phyloP scores from a whole-genome alignment of 2,888 invertebrate species.

The Eucriotettix oculatus region DNA sequence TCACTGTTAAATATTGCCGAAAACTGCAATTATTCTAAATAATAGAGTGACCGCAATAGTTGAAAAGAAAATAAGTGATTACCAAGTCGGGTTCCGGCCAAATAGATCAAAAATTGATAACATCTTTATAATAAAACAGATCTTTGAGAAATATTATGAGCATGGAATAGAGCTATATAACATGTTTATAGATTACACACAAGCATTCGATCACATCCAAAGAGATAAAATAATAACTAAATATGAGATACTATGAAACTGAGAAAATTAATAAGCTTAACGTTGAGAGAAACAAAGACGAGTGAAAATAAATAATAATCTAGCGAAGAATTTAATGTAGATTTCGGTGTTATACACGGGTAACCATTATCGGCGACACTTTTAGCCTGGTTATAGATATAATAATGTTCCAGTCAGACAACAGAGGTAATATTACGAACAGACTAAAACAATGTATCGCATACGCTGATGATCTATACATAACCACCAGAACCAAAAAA shows the following conservation, averaged over 20 bases:
- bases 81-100: too few relatives aligned
- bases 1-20: background rate
- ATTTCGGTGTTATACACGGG: background rate
- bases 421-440: background rate
- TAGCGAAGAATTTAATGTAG: background rate
- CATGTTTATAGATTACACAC: too few relatives aligned
- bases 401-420: background rate
- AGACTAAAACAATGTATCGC: background rate
- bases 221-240: background rate
- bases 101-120: too few relatives aligned
- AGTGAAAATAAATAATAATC: background rate
- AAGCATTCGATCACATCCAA: too few relatives aligned
- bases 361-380: background rate
- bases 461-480: background rate
- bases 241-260: background rate
- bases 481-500: background rate
- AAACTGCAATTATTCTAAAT: too few relatives aligned
- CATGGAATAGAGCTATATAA: too few relatives aligned
- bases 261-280: background rate
- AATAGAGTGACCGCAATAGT: too few relatives aligned
- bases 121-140: too few relatives aligned
- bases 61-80: too few relatives aligned
- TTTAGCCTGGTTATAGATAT: background rate
- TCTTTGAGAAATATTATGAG: too few relatives aligned
- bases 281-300: background rate